These are phyloP conservation scores for Meliscaeva auricollis DNA, from an alignment of 2,888 invertebrate species.

Conservation along the genomic window DNA sequence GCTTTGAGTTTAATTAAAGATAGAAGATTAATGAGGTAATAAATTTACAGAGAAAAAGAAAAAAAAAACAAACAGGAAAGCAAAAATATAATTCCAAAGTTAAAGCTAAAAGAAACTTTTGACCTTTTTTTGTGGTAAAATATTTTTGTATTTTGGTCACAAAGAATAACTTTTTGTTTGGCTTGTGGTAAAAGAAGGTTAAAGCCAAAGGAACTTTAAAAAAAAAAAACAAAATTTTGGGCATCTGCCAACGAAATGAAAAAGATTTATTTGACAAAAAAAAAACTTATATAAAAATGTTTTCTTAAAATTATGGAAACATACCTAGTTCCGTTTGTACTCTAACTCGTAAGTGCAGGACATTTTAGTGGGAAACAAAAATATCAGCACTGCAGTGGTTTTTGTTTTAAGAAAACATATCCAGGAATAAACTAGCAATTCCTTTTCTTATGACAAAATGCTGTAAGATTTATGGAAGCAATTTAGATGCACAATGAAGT, in stretches of 20 bases:
- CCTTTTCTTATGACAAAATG: not conserved
- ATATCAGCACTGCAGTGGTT: constrained; percentile 53
- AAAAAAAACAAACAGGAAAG: not conserved
- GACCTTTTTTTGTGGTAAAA: constrained; percentile 3
- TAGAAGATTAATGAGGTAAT: constrained; percentile 31
- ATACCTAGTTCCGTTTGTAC: not conserved
- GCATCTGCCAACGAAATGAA: constrained; percentile 28
- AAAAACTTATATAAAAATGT: constrained; percentile 13
- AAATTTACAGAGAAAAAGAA: not conserved
- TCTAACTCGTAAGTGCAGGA: constrained; percentile 26
- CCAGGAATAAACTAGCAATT: constrained; percentile 26
- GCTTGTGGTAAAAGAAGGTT: constrained; percentile 15
- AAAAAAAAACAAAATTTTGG: constrained; percentile 33
- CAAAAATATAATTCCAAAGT: not conserved
- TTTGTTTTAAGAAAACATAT: constrained; percentile 9
- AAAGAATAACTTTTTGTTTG: constrained; percentile 23
- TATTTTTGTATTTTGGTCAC: constrained; percentile 3
- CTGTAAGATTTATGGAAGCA: constrained; percentile 4
- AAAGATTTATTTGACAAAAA: constrained; percentile 49
- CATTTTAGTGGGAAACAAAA: constrained; percentile 28
- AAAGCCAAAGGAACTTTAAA: not conserved
- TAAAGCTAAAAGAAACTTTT: too few species aligned
- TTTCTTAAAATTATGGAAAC: constrained; percentile 31
- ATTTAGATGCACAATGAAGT: not conserved
- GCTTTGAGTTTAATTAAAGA: constrained; percentile 31